phyloP scores from a whole-genome alignment of 53 echinoderm and acorn worm genomes.

The Holothuria scabra region DNA sequence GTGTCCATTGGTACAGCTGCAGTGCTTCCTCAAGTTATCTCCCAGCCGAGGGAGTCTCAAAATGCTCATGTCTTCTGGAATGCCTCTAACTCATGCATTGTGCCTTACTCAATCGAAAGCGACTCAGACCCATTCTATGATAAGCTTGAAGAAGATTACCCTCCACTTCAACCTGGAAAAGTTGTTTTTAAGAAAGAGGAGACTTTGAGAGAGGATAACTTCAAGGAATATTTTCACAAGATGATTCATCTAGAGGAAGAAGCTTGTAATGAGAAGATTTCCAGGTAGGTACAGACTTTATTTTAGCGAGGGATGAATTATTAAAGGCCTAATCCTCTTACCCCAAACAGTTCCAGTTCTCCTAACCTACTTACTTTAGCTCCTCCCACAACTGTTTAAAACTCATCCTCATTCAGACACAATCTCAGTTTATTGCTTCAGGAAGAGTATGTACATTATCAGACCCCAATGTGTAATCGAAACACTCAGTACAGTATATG shows the following conservation, averaged over 20 bases:
- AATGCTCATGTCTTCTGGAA: slow-evolving; percentile 1
- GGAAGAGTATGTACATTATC: too few species aligned
- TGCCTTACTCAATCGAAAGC: neutral
- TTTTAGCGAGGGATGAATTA: too few species aligned
- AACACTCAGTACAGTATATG: too few species aligned
- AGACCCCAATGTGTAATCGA: too few species aligned
- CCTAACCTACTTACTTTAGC: too few species aligned
- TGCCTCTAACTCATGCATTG: slow-evolving; percentile 4
- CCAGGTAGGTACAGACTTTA: too few species aligned
- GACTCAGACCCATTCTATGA: neutral
- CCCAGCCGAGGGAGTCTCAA: neutral
- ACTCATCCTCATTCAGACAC: too few species aligned
- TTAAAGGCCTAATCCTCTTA: too few species aligned
- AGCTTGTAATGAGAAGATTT: slow-evolving; percentile 71
- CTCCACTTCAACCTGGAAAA: neutral
- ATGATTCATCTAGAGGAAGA: slow-evolving; percentile 87
- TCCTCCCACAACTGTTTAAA: too few species aligned
- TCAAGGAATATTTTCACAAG: slow-evolving; percentile 85
- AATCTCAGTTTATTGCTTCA: too few species aligned
- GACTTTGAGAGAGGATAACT: slow-evolving; percentile 63
- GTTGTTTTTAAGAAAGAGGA: slow-evolving; percentile 36
- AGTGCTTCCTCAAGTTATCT: neutral
- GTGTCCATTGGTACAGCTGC: neutral
- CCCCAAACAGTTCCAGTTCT: too few species aligned
- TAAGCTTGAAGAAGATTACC: slow-evolving; percentile 1